Evolutionary conservation across 2,113 vertebrate species (phyloP).

Genomic region (Rhinolophus sinicus): DNA sequence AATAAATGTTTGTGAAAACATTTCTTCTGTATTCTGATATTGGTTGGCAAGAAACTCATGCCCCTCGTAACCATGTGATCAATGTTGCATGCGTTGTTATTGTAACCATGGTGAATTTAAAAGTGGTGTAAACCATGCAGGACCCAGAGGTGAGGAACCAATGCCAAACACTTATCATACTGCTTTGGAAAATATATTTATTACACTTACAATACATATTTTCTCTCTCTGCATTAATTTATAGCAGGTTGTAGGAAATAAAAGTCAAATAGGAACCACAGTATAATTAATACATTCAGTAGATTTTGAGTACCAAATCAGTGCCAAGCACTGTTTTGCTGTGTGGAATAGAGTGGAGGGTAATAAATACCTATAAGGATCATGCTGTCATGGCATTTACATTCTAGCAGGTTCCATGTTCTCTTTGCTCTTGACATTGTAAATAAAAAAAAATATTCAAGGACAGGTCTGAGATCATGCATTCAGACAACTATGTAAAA

Average conservation of each 20-base stretch:
- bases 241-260: not conserved
- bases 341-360: not conserved
- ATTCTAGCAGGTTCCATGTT: not conserved
- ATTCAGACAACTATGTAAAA: conserved; percentile 27
- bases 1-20: not conserved
- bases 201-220: conserved; percentile 41
- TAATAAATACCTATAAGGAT: not conserved
- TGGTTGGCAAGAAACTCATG: not conserved
- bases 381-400: not conserved
- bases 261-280: not conserved
- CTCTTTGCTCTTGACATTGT: conserved; percentile 18
- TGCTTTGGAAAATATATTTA: conserved; percentile 5
- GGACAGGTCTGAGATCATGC: conserved; percentile 68
- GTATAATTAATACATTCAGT: not conserved
- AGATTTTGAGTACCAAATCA: not conserved
- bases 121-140: not conserved
- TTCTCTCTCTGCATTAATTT: not conserved
- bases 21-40: not conserved
- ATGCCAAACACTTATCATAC: not conserved
- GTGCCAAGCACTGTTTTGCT: not conserved
- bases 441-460: conserved; percentile 6
- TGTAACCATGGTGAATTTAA: not conserved
- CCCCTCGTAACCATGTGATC: not conserved
- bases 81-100: not conserved
- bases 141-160: not conserved